Evolutionary conservation across 1,140 invertebrate genomes (phyloP), one percentile per base, ranked within the genome.

Genomic region (Procambarus virginalis): DNA sequence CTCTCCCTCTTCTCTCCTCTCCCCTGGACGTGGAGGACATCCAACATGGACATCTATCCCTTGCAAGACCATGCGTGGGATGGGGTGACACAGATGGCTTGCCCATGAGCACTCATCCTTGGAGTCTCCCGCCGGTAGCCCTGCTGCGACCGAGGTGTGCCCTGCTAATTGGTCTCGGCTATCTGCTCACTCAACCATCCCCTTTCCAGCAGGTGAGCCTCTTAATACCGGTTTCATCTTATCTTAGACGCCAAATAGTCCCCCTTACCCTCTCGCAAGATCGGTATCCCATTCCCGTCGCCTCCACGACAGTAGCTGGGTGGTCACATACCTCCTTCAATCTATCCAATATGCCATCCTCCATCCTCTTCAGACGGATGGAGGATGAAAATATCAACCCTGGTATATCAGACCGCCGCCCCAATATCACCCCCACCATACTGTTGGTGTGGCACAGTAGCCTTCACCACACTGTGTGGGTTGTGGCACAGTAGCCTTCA

Each of bases 91-190:
- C 60, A 64, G 60, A 4, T 34, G 68, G n/a, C 68, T 73, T 22
- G 34, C 68, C n/a, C 68, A 34, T n/a, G n/a, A 2, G 10, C 34
- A 73, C 10, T 8, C 8, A 73, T 34, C 68, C 68, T 73, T 4
- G 64, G 1, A 2, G 64, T 17, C 4, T 68, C 64, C 68, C 6
- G 68, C n/a, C 34, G 17, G 55, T 9, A 5, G n/a, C 68, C 51
- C 51, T 8, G 8, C 1, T 8, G 68, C 22, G 68, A n/a, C 22
- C n/a, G 22, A 73, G 68, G 68, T 73, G 68, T 73, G 68, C 8
- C 68, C n/a, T 73, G 68, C 68, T 73, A 73, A 73, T 73, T 34
- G 22, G 68, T 73, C n/a, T 73, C n/a, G 34, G 68, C n/a, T 73
- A 73, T 22, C n/a, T 34, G n/a, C n/a, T 20, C n/a, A 34, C n/a